phyloP scores from a whole-genome alignment of 1,140 invertebrate genomes.

The Hylaeus anthracinus region DNA sequence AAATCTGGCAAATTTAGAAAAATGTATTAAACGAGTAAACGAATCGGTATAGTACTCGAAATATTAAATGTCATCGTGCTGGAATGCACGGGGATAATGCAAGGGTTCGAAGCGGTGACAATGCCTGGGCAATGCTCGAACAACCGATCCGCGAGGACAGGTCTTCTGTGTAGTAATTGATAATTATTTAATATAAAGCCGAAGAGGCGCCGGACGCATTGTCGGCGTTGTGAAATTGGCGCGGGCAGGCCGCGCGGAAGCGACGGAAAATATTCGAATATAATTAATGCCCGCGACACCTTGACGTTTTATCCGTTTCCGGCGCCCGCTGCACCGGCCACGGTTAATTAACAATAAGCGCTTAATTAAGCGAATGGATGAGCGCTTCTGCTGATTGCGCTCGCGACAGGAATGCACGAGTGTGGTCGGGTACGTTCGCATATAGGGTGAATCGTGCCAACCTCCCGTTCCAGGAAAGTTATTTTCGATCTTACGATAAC shows the following conservation, averaged over 20 bases:
- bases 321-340: conserved; percentile 43
- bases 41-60: conserved; percentile 10
- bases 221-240: background rate
- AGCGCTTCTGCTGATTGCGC: conserved; percentile 59
- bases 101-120: background rate
- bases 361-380: conserved; percentile 67
- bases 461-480: no score
- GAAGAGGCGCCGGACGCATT: conserved; percentile 10
- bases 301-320: conserved; percentile 65
- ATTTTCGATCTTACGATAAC: background rate
- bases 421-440: background rate
- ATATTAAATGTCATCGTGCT: background rate
- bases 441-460: conserved; percentile 1
- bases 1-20: no score
- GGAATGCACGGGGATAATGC: no score
- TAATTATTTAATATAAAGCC: conserved; percentile 41
- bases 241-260: background rate
- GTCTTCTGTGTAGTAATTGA: background rate
- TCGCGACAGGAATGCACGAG: conserved; percentile 23
- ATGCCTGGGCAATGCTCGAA: background rate
- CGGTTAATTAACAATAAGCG: conserved; percentile 68
- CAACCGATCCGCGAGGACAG: background rate
- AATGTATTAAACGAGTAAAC: no score
- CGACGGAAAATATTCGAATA: conserved; percentile 58
- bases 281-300: conserved; percentile 61